Evolutionary conservation across 2,113 vertebrate genomes (phyloP), one percentile per base, ranked within the genome.

Genomic region (Bufo bufo): DNA sequence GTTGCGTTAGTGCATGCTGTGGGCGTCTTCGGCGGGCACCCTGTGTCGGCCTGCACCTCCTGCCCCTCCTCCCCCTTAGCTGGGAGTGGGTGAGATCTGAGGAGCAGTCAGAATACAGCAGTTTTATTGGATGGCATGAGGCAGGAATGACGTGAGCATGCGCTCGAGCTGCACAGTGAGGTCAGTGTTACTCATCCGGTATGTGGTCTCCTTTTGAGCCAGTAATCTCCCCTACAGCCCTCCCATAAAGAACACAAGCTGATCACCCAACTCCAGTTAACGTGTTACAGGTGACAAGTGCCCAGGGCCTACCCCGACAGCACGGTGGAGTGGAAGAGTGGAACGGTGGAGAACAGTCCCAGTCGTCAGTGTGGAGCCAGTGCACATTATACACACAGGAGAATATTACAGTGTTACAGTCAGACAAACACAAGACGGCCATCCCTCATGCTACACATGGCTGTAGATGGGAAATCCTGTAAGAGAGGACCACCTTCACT

Each of bases 21-120:
- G 80, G 45, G 80, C 59, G 92, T 93, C 94, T 94, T 93, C 92
- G 47, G 92, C 92, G 91, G 47, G 59, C 43, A 56, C 43, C 86
- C 78, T 56, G 43, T 83, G 19, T 52, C 33, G 43, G 75, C 71
- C 85, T 65, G 85, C 9, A 20, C 54, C 77, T 13, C 52, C 20
- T 59, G 13, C 56, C 89, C 33, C 20, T 82, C 84, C 85, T 47
- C 43, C 5, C 75, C 77, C 81, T 83, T 47, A 23, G n/a, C 59
- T 45, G 8, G 85, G 59, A 82, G 33, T 14, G 47, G 59, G 75
- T 23, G 47, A 52, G 69, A 69, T 56, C 43, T 77, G 72, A 59
- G 72, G 74, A 61, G 12, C 13, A 71, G 66, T 71, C 66, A 71
- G 6, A 65, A 85, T 63, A 77, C 77, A 75, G 33, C 84, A 47